A percentile compares a stretch with the other conserved stretches of the same genome.
phyloP scores from a whole-genome alignment of 2,888 invertebrate genomes.

The Proisotoma minuta region DNA sequence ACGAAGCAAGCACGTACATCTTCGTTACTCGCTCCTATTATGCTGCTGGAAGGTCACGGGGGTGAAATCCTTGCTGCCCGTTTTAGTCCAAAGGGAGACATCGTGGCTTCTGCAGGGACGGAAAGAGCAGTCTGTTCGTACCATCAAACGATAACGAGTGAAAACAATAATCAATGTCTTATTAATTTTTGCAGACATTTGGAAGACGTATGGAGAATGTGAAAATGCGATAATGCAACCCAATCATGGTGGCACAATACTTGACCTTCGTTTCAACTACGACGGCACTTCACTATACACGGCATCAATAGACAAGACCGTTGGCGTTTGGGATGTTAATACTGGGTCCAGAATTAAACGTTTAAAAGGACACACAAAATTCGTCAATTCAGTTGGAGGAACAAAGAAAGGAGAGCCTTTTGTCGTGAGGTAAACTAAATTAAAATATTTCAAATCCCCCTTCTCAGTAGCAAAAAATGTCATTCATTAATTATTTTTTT shows the following conservation, averaged over 20 bases:
- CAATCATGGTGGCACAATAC: slow-evolving; percentile 75
- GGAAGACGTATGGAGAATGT: slow-evolving; percentile 97
- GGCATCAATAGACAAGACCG: slow-evolving; percentile 88
- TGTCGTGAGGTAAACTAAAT: too few relatives aligned
- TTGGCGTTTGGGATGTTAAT: slow-evolving; percentile 92
- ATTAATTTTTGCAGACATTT: slow-evolving; percentile 58
- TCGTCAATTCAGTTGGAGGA: slow-evolving; percentile 60
- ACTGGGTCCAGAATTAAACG: slow-evolving; percentile 83
- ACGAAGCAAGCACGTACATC: slow-evolving; percentile 69
- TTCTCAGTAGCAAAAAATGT: too few relatives aligned
- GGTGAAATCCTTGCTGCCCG: slow-evolving; percentile 90
- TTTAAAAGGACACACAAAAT: slow-evolving; percentile 65
- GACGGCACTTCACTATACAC: slow-evolving; percentile 77
- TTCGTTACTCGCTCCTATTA: slow-evolving; percentile 83
- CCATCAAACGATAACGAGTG: neutral
- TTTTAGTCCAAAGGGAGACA: slow-evolving; percentile 94
- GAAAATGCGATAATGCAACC: slow-evolving; percentile 90
- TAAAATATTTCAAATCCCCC: too few relatives aligned
- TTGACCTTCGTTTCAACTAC: slow-evolving; percentile 43
- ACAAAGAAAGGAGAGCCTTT: slow-evolving; percentile 84
- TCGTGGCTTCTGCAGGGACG: slow-evolving; percentile 89
- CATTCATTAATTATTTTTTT: too few relatives aligned
- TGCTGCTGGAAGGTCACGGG: slow-evolving; percentile 92
- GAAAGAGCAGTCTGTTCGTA: slow-evolving; percentile 89
- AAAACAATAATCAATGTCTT: neutral